Percentiles rank a stretch among this genome's conserved stretches.
Conservation (phyloP, 2,113 vertebrate species). For the rabbit (Oryctolagus cuniculus) region DNA sequence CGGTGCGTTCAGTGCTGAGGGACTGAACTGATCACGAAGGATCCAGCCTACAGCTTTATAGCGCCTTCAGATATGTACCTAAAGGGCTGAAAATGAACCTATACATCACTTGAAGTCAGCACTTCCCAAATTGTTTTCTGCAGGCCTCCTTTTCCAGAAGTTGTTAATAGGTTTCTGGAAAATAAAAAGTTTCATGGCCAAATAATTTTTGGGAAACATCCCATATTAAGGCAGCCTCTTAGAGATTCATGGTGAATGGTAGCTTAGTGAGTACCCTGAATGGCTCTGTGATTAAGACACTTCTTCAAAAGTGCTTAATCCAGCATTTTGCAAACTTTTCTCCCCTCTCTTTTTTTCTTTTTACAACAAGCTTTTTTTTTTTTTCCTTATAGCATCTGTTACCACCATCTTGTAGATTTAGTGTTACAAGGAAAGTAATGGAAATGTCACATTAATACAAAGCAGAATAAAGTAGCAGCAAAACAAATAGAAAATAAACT, state of each 20-base stretch:
- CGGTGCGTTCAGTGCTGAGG: background rate
- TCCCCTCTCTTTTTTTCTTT: background rate
- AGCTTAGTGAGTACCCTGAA: constrained; percentile 8
- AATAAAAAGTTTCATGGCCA: background rate
- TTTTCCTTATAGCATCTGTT: background rate
- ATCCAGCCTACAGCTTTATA: constrained; percentile 52
- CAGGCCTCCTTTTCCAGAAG: background rate
- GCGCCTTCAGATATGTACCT: constrained; percentile 34
- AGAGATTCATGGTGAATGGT: background rate
- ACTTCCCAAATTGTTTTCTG: constrained; percentile 44
- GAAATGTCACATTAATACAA: constrained; percentile 23
- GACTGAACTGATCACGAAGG: constrained; percentile 25
- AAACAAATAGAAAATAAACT: background rate
- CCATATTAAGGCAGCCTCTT: background rate
- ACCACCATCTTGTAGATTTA: background rate
- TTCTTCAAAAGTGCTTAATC: background rate
- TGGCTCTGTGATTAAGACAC: background rate
- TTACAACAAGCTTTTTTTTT: background rate
- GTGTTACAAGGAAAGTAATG: background rate
- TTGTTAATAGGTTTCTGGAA: background rate
- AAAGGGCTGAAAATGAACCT: constrained; percentile 29
- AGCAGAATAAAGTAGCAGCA: background rate
- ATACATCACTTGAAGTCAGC: background rate
- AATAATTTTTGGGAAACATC: constrained; percentile 31
- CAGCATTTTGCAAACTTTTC: background rate